phyloP scores from a whole-genome alignment of 2,888 invertebrate genomes.

The Acleris holmiana region DNA sequence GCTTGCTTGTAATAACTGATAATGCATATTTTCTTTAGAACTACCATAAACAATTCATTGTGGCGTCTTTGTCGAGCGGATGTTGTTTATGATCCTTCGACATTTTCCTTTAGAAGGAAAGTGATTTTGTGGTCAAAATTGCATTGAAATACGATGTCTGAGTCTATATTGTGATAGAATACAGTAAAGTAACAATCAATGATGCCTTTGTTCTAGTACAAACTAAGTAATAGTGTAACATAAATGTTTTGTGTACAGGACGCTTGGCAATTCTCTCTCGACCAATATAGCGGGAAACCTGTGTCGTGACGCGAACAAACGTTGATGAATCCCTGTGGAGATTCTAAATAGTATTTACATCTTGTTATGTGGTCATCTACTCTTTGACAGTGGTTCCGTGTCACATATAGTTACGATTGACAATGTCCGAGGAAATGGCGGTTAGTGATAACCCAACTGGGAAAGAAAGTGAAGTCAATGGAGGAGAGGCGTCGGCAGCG shows the following conservation, averaged over 20 bases:
- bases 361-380: slow-evolving; percentile 74
- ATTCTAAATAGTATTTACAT: slow-evolving; percentile 66
- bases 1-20: neutral
- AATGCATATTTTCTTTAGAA: neutral
- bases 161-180: slow-evolving; percentile 39
- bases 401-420: slow-evolving; percentile 68
- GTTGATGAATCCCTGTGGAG: slow-evolving; percentile 65
- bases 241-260: slow-evolving; percentile 50
- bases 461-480: slow-evolving; percentile 62
- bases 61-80: slow-evolving; percentile 70
- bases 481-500: slow-evolving; percentile 55
- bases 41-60: slow-evolving; percentile 42
- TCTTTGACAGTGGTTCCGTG: slow-evolving; percentile 67
- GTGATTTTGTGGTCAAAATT: slow-evolving; percentile 59
- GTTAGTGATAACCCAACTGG: slow-evolving; percentile 72
- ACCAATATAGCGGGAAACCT: slow-evolving; percentile 80
- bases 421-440: slow-evolving; percentile 82
- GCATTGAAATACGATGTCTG: slow-evolving; percentile 46
- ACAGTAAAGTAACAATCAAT: slow-evolving; percentile 30
- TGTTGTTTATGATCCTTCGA: slow-evolving; percentile 75
- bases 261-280: slow-evolving; percentile 54
- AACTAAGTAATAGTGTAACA: slow-evolving; percentile 38
- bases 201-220: slow-evolving; percentile 28
- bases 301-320: slow-evolving; percentile 76
- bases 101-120: slow-evolving; percentile 74